phyloP scores from a whole-genome alignment of 2,113 vertebrate species.

The Oenanthe oenanthe region DNA sequence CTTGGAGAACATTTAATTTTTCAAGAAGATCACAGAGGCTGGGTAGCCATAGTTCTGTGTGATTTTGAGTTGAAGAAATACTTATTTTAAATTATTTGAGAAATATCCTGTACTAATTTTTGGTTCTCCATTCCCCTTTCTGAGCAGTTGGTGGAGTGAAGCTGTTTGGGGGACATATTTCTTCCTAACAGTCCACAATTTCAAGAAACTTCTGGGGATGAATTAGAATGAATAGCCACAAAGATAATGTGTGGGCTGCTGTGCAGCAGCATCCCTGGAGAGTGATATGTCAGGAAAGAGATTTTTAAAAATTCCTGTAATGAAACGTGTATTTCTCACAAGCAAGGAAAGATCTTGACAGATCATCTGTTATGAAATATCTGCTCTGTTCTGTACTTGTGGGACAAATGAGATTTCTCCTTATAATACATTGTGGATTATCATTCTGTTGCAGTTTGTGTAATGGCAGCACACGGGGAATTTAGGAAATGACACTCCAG shows the following conservation, averaged over 20 bases:
- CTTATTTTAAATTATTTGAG: background rate
- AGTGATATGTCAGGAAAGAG: background rate
- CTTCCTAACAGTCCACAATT: background rate
- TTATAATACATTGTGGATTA: slow-evolving; percentile 15
- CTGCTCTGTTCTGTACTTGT: background rate
- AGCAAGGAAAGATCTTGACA: background rate
- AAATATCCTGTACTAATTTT: background rate
- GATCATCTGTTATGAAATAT: slow-evolving; percentile 9
- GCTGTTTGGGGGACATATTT: background rate
- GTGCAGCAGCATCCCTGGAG: background rate
- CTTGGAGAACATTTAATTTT: background rate
- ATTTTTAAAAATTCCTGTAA: background rate
- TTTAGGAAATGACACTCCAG: slow-evolving; percentile 47
- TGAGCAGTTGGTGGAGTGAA: background rate
- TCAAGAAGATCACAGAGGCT: background rate
- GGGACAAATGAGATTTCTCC: slow-evolving; percentile 23
- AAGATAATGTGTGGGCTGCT: slow-evolving; percentile 13
- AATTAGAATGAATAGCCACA: background rate
- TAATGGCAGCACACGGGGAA: slow-evolving; percentile 24
- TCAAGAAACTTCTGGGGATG: background rate
- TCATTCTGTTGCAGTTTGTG: background rate
- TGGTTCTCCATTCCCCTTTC: background rate
- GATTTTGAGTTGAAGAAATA: background rate
- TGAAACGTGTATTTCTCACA: background rate
- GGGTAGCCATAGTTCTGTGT: background rate